Evolutionary conservation across 2,113 vertebrate species (phyloP), one percentile per base, ranked within the genome.

Genomic region (Lophius piscatorius): DNA sequence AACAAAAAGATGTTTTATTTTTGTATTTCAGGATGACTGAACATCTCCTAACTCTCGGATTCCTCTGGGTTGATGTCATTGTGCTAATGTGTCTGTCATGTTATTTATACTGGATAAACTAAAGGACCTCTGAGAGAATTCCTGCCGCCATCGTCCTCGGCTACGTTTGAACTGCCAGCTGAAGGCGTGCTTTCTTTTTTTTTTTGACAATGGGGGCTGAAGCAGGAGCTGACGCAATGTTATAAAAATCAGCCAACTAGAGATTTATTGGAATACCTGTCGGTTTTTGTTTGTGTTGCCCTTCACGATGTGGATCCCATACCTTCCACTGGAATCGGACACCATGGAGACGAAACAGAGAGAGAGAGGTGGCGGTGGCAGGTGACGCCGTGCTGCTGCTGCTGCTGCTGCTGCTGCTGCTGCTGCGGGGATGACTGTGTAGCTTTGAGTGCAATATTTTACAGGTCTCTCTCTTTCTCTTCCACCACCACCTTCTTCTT

Each of bases 61-160:
- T 84, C 86, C 81, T 86, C 83, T 84, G 87, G 87, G 84, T 84
- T 86, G 78, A 85, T 87, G 76, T 80, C 81, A 76, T 70, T 73
- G 82, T 90, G 80, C 81, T 87, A 74, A 78, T 72, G 76, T 86
- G 66, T 80, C 81, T 86, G 87, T 87, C 82, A 59, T 88, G 83
- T 92, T 92, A 93, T 93, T 93, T 93, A 92, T 92, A 91, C 82
- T 87, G 90, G 88, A 91, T 82, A 80, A 89, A 89, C 83, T 85
- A 85, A 86, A 85, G 76, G 81, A 88, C 78, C 70, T 72, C 70
- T 56, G 70, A 79, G 72, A 78, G 63, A 83, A 78, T 45, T 76
- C 68, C 62, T 59, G 74, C 77, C 70, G 71, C 62, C 29, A 41
- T 71, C 54, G 71, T 76, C 74, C 77, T 86, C 81, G 33, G 75